A percentile compares a stretch with the other conserved stretches of the same genome.
These are phyloP conservation scores for Spheniscus mendiculus DNA, from an alignment of 2,113 vertebrate species.

Conservation along the genomic window DNA sequence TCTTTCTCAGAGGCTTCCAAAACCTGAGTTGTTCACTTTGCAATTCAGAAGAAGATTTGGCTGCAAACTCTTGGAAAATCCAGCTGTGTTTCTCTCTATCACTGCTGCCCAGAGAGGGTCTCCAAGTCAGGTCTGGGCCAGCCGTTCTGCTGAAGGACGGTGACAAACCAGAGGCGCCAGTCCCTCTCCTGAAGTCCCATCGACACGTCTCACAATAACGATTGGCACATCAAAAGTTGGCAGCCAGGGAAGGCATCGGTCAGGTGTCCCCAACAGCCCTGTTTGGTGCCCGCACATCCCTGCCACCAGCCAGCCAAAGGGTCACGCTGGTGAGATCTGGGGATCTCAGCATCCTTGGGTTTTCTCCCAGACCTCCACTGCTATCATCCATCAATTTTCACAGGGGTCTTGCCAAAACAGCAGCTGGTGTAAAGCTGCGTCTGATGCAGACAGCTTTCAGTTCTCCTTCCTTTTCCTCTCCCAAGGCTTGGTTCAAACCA, in stretches of 20 bases:
- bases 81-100: not conserved
- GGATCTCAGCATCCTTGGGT: accelerated
- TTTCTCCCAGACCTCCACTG: not conserved
- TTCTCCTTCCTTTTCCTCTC: not conserved
- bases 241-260: not conserved
- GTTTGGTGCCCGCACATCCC: accelerated
- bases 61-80: not conserved
- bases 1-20: slow-evolving; percentile 36
- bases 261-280: not conserved
- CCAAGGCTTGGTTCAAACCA: not conserved
- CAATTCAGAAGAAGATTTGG: slow-evolving; percentile 50
- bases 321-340: accelerated
- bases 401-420: accelerated
- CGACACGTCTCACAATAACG: accelerated
- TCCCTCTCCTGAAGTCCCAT: not conserved
- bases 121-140: not conserved
- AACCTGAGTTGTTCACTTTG: slow-evolving; percentile 41
- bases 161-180: not conserved
- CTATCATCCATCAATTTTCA: accelerated
- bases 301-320: not conserved
- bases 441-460: accelerated
- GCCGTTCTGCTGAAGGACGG: not conserved
- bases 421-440: not conserved
- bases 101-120: not conserved
- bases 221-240: accelerated